phyloP scores from a whole-genome alignment of 2,113 vertebrate species.

The Galemys pyrenaicus region DNA sequence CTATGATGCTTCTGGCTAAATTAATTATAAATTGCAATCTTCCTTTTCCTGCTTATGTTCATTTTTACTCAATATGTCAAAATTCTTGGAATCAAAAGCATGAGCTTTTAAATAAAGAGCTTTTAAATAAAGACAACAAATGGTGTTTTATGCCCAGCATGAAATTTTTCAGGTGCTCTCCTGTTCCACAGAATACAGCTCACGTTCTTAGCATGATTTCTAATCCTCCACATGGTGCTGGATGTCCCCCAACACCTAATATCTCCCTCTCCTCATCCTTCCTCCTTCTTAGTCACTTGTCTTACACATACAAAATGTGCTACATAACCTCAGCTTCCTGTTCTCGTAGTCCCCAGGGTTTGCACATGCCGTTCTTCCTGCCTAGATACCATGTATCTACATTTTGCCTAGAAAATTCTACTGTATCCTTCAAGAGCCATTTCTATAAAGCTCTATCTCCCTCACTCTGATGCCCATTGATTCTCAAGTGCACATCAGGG shows the following conservation, averaged over 20 bases:
- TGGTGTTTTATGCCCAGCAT: neutral
- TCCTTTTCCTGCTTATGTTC: neutral
- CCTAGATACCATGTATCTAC: neutral
- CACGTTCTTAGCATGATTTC: neutral
- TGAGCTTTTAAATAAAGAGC: neutral
- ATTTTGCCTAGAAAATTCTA: neutral
- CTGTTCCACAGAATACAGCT: neutral
- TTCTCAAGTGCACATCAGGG: neutral
- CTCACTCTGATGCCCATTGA: neutral
- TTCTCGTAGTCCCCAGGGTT: neutral
- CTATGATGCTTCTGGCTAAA: neutral
- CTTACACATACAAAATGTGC: too few species aligned
- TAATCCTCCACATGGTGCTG: neutral
- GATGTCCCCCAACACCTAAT: too few species aligned
- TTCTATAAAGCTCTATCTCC: neutral
- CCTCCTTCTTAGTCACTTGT: accelerated
- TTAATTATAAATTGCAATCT: neutral
- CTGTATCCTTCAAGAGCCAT: neutral
- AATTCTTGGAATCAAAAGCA: neutral
- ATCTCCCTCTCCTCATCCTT: neutral
- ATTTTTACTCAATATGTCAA: neutral
- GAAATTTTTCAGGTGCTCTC: neutral
- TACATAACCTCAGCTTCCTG: neutral
- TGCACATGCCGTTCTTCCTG: too few species aligned
- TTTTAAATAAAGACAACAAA: neutral